Conservation (phyloP, 1,140 invertebrate genomes). For the Brachystomella parvula region DNA sequence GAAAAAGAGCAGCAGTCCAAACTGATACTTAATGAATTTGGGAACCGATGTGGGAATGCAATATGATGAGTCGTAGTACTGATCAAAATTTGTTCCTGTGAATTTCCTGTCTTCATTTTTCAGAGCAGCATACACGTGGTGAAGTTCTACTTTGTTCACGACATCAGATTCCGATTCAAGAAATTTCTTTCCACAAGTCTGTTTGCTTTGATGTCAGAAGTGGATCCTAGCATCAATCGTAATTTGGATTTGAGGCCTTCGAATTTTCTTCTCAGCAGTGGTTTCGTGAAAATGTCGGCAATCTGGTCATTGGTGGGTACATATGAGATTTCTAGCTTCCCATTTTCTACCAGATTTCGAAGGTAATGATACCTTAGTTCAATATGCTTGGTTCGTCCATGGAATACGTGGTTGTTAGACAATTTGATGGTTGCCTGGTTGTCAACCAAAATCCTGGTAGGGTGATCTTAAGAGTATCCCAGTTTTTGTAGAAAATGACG, state of each 20-base stretch:
- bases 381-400: conserved; percentile 43
- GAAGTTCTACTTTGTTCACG: too few species aligned
- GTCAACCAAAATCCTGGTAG: conserved; percentile 24
- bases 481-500: conserved; percentile 9
- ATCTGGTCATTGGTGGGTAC: conserved; percentile 37
- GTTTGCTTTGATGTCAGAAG: neutral
- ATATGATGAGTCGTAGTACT: neutral
- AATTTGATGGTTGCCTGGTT: conserved; percentile 38
- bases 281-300: conserved; percentile 40
- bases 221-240: too few species aligned
- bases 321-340: neutral
- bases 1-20: neutral
- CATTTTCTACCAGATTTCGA: conserved; percentile 30
- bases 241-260: too few species aligned
- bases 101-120: neutral
- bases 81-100: neutral
- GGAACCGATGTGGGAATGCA: neutral
- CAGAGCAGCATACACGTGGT: neutral
- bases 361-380: conserved; percentile 41
- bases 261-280: conserved; percentile 1
- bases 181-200: neutral
- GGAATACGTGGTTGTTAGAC: conserved; percentile 40
- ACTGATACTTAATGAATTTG: too few species aligned
- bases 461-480: neutral
- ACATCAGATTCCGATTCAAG: neutral